Base-by-base conservation (phyloP, 37 sponge, comb jelly and placozoan species). In the Chondrilla cf. caribensis region DNA sequence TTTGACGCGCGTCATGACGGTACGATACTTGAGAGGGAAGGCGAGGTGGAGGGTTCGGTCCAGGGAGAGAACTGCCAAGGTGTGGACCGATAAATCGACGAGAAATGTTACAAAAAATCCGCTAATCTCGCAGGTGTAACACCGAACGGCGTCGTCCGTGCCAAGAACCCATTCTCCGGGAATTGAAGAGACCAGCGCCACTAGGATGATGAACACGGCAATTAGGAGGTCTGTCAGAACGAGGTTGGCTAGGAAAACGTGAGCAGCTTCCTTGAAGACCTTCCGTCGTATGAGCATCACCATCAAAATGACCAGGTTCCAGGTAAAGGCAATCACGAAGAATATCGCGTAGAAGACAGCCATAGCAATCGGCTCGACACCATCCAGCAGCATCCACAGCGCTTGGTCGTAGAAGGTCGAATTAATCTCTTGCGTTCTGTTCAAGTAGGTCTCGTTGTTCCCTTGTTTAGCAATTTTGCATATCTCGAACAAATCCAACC, bases 301-400 rank as follows among this genome's bases (percentile, higher is more conserved):
- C 47, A 87, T 36, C 42, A 93, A 55, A 55, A 93, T 89, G 82
- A 93, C 88, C 3, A 89, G 58, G 37, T 93, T 93, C 93, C 93
- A 93, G 35, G 55, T 28, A 55, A 89, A 84, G 18, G 84, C 84
- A 11, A 93, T n/a, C 9, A 89, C 17, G 38, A 93, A 88, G 83
- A 88, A 84, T 0, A 93, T 73, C 3, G 31, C 38, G 60, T 80
- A 54, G 24, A 93, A 15, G 0, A 42, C 60, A 25, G 89, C 89
- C 7, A 86, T 72, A 3, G 66, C 62, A 0, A 83, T 77, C 15
- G 82, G 33, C 0, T 79, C 89, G 8, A 57, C 26, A 0, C 80
- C 70, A 0, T 64, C 82, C 8, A 60, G 66, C 2, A 92, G 77
- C 22, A 22, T 59, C 92, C 92, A 92, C 8, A 72, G 58, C 0